A percentile compares a stretch with the other conserved stretches of the same genome.
phyloP scores from a whole-genome alignment of 2,888 invertebrate genomes.

The Noctua janthe region DNA sequence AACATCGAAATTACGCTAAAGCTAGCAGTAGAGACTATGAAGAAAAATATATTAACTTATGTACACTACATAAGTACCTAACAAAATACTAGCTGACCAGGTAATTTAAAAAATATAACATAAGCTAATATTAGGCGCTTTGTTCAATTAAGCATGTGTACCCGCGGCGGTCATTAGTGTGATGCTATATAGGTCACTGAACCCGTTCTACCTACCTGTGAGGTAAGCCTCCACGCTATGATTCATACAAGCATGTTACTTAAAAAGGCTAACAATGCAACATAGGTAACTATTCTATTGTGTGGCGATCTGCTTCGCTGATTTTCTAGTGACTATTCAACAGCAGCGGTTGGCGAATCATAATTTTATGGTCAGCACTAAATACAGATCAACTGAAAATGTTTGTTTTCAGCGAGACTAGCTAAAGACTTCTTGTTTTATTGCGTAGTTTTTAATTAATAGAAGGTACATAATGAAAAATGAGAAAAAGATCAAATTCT shows the following conservation, averaged over 20 bases:
- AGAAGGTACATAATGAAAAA: background rate
- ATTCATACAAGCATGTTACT: conserved; percentile 62
- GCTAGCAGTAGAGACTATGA: background rate
- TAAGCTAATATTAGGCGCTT: conserved; percentile 56
- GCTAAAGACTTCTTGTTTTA: background rate
- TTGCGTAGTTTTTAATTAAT: background rate
- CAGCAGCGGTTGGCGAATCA: conserved; percentile 25
- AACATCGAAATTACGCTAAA: background rate
- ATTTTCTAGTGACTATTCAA: conserved; percentile 39
- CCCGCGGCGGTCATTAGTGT: conserved; percentile 57
- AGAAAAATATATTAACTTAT: conserved; percentile 11
- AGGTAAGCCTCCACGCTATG: conserved; percentile 60
- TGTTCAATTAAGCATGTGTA: conserved; percentile 61
- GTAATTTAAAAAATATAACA: conserved; percentile 41
- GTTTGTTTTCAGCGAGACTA: background rate
- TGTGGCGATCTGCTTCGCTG: conserved; percentile 64
- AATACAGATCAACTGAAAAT: background rate
- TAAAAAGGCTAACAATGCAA: conserved; percentile 65
- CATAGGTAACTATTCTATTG: conserved; percentile 60
- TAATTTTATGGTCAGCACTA: background rate
- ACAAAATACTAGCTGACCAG: conserved; percentile 6
- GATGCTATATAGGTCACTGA: conserved; percentile 66
- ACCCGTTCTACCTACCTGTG: conserved; percentile 59
- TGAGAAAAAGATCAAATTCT: background rate
- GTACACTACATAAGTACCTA: background rate